phyloP scores from a whole-genome alignment of 1,140 invertebrate species.

The Lerema accius region DNA sequence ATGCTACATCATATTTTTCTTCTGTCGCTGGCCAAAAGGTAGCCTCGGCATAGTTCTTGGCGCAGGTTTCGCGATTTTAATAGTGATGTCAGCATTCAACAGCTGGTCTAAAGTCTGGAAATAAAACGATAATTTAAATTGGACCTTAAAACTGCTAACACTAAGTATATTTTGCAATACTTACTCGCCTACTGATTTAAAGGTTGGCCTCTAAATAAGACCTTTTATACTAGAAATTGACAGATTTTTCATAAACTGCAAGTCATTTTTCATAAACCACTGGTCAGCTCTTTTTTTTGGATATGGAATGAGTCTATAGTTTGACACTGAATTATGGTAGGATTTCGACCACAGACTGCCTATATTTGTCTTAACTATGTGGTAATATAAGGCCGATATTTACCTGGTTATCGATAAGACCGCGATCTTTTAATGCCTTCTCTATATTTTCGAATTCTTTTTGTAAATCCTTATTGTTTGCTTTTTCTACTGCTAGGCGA shows the following conservation, averaged over 20 bases:
- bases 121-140: slow-evolving; percentile 7
- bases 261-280: too few species aligned
- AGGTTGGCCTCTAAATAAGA: too few species aligned
- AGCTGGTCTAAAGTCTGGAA: slow-evolving; percentile 59
- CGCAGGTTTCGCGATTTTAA: slow-evolving; percentile 36
- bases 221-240: too few species aligned
- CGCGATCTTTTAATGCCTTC: slow-evolving; percentile 54
- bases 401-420: slow-evolving; percentile 65
- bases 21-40: slow-evolving; percentile 42
- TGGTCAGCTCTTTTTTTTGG: too few species aligned
- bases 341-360: too few species aligned
- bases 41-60: slow-evolving; percentile 43
- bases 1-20: slow-evolving; percentile 24
- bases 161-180: not conserved
- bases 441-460: slow-evolving; percentile 59
- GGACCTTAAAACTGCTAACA: too few species aligned
- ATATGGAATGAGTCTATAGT: too few species aligned
- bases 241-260: too few species aligned
- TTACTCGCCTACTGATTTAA: too few species aligned
- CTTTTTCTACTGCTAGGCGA: slow-evolving; percentile 47
- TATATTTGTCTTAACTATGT: too few species aligned
- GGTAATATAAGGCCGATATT: too few species aligned
- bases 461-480: slow-evolving; percentile 52
- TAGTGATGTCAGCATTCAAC: slow-evolving; percentile 53
- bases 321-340: too few species aligned